A percentile compares a stretch with the other conserved stretches of the same genome.
Evolutionary conservation across 1,140 invertebrate species (phyloP).

Genomic region (Rhysida immarginata): DNA sequence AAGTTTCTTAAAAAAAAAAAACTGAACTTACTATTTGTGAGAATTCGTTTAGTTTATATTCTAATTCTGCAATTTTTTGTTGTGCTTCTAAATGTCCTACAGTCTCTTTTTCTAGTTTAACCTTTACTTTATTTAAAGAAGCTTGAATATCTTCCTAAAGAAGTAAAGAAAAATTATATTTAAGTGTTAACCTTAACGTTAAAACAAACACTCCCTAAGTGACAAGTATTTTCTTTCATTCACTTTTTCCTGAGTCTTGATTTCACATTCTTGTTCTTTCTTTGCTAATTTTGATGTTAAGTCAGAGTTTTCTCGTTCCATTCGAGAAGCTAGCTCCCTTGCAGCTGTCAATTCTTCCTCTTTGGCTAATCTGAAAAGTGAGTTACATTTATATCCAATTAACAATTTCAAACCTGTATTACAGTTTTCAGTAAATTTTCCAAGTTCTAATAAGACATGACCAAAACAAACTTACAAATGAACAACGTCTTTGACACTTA

Average conservation of each 20-base stretch:
- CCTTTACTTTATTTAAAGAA: slow-evolving; percentile 64
- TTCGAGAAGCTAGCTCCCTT: slow-evolving; percentile 65
- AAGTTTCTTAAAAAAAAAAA: not conserved
- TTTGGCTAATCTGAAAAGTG: slow-evolving; percentile 50
- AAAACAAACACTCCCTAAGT: not conserved
- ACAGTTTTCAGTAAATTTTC: too few relatives aligned
- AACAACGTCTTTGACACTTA: slow-evolving; percentile 82
- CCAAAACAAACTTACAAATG: slow-evolving; percentile 43
- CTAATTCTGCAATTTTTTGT: slow-evolving; percentile 55
- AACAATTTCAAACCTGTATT: too few relatives aligned
- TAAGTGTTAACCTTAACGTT: not conserved
- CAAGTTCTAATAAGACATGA: too few relatives aligned
- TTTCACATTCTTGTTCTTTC: slow-evolving; percentile 84
- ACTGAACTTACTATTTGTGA: slow-evolving; percentile 38
- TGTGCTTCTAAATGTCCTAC: slow-evolving; percentile 70
- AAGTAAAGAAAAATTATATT: not conserved
- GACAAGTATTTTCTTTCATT: not conserved
- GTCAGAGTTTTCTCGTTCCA: slow-evolving; percentile 78
- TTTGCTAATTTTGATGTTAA: slow-evolving; percentile 68
- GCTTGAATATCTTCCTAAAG: slow-evolving; percentile 70
- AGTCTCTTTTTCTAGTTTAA: slow-evolving; percentile 77
- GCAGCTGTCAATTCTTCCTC: slow-evolving; percentile 83
- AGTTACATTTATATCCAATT: too few relatives aligned
- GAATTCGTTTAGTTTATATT: slow-evolving; percentile 54
- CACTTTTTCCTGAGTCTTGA: slow-evolving; percentile 70